A percentile compares a stretch with the other conserved stretches of the same genome.
Conservation (phyloP, 30 jellyfish, hydroid and myxozoan genomes). For the Turritopsis dohrnii region DNA sequence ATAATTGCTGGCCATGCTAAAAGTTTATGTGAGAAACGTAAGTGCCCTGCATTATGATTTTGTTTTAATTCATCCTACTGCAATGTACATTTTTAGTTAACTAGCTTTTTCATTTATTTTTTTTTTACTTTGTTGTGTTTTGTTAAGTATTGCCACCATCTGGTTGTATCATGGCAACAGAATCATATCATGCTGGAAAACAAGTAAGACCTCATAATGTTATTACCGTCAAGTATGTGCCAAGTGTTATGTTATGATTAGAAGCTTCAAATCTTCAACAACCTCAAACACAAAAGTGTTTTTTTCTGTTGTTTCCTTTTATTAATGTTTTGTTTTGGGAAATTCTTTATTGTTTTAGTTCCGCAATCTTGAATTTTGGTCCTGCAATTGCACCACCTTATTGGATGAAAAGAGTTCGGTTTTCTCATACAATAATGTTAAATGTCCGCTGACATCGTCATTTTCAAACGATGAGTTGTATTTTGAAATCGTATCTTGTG, state of each 20-base stretch:
- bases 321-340: not conserved
- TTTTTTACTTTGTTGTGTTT: not conserved
- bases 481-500: not conserved
- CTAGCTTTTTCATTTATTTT: not conserved
- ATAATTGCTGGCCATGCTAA: conserved; percentile 7
- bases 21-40: not conserved
- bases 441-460: conserved; percentile 13
- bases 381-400: conserved; percentile 3
- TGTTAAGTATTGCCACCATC: conserved; percentile 4
- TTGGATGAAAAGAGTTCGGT: not conserved
- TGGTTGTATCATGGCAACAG: conserved; percentile 1
- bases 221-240: too few species aligned
- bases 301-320: not conserved
- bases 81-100: too few species aligned
- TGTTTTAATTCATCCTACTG: not conserved
- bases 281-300: too few species aligned
- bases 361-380: conserved; percentile 23
- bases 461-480: not conserved
- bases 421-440: not conserved
- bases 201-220: too few species aligned
- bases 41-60: too few species aligned
- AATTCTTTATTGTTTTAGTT: not conserved
- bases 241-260: not conserved
- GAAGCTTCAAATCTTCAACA: not conserved
- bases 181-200: not conserved